Conservation (phyloP, 2,113 vertebrate genomes). For the Rafetus swinhoei region DNA sequence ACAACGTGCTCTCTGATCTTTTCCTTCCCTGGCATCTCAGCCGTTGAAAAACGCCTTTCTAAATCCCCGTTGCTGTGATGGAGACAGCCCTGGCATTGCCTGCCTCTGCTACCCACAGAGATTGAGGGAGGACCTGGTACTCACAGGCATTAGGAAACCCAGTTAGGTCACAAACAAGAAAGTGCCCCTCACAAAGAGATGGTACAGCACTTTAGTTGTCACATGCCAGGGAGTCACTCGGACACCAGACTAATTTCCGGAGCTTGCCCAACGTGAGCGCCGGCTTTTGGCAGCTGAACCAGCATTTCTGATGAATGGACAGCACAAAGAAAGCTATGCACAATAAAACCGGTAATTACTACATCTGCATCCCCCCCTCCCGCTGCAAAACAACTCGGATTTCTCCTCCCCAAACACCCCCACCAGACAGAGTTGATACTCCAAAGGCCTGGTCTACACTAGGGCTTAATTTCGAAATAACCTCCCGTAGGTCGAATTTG, state of each 20-base stretch:
- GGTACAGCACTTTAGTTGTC: background rate
- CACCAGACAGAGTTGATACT: background rate
- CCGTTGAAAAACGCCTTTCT: background rate
- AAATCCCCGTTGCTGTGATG: fast-evolving
- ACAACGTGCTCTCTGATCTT: fast-evolving
- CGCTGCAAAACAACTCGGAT: background rate
- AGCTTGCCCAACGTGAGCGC: background rate
- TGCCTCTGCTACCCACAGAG: background rate
- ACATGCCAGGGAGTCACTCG: background rate
- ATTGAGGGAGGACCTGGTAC: background rate
- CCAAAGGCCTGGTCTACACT: background rate
- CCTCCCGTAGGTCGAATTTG: too few relatives aligned
- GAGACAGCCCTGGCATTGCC: fast-evolving
- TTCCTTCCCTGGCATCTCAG: background rate
- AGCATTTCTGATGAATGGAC: background rate
- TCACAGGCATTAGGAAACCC: background rate
- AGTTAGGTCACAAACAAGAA: background rate
- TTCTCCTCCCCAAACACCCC: background rate
- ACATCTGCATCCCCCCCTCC: background rate
- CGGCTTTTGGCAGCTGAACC: background rate
- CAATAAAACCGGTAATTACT: background rate
- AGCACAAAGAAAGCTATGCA: background rate
- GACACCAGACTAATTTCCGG: background rate
- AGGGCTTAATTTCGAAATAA: too few relatives aligned
- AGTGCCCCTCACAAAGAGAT: background rate